Base-by-base conservation (phyloP, 2,888 invertebrate species). In the Hybos culiciformis region DNA sequence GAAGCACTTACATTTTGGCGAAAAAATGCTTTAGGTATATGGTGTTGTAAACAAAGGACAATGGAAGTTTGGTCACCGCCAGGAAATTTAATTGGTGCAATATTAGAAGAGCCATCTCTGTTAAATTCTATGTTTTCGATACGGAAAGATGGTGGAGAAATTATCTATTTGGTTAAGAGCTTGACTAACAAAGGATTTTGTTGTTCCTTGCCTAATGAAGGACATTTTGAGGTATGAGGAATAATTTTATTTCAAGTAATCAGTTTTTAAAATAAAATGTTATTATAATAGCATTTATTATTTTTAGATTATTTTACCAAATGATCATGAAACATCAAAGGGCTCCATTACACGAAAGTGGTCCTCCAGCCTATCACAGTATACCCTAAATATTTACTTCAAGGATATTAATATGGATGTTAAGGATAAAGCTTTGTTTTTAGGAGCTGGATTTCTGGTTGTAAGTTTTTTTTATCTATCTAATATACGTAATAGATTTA, bases 401-500 rank as follows among this genome's bases (percentile, higher is more conserved):
- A 85, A 88, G 0, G 71, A 76, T 50, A 56, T 69, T 1, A 78
- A 81, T 38, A 71, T 79, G 17, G 80, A 84, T 54, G 77, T 80
- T 2, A 80, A 77, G 53, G 74, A 83, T 43, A 90, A 91, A 58
- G 85, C 87, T 1, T 66, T 86, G 4, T 68, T 91, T 41, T 60
- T 92, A 20, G 91, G 83, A 5, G 79, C 86, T 37, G 76, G 82
- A 1, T 90, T 92, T 67, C 70, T 92, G 45, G 67, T 92, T 75
- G 91, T 88, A 72, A 70, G 65, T 59, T 31, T 26, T 20, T 18
- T 17, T 12, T 11, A 21, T 7, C 11, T n/a, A 2, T 18, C 4
- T 2, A 23, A 3, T 24, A 3, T 3, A 20, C 5, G 3, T 7
- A 7, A n/a, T n/a, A n/a, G n/a, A n/a, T 18, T 15, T 14, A 5